A percentile compares a stretch with the other conserved stretches of the same genome.
Evolutionary conservation across 2,888 invertebrate genomes (phyloP).

Genomic region (Ganaspis brasiliensis): DNA sequence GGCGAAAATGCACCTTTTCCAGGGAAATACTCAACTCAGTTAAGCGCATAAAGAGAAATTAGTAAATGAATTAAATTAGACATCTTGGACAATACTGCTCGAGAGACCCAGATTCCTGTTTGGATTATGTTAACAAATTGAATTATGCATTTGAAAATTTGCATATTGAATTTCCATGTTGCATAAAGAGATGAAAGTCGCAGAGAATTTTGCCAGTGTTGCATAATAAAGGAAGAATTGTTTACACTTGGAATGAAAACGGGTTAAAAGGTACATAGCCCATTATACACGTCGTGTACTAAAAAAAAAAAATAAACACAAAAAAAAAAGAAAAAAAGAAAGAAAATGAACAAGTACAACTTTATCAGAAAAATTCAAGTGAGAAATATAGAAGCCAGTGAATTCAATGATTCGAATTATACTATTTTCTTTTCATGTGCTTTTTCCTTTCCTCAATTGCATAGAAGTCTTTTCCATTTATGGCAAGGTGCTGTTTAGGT

Average conservation of each 20-base stretch:
- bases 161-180: constrained; percentile 26
- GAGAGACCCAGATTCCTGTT: constrained; percentile 7
- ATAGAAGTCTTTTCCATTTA: constrained; percentile 36
- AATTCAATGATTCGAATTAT: constrained; percentile 15
- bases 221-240: neutral
- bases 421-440: neutral
- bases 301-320: too few relatives aligned
- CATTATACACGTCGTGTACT: neutral
- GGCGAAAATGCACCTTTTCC: too few relatives aligned
- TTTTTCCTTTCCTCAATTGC: constrained; percentile 27
- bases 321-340: too few relatives aligned
- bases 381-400: neutral
- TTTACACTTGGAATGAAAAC: neutral
- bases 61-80: neutral
- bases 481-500: constrained; percentile 31
- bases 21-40: too few relatives aligned
- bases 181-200: constrained; percentile 17
- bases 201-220: constrained; percentile 14
- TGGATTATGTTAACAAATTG: constrained; percentile 24
- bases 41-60: neutral
- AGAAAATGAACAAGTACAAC: too few relatives aligned
- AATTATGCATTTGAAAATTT: constrained; percentile 30
- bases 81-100: neutral
- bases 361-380: neutral
- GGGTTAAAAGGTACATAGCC: neutral